phyloP scores from a whole-genome alignment of 2,888 invertebrate genomes.

The Aporophyla nigra region DNA sequence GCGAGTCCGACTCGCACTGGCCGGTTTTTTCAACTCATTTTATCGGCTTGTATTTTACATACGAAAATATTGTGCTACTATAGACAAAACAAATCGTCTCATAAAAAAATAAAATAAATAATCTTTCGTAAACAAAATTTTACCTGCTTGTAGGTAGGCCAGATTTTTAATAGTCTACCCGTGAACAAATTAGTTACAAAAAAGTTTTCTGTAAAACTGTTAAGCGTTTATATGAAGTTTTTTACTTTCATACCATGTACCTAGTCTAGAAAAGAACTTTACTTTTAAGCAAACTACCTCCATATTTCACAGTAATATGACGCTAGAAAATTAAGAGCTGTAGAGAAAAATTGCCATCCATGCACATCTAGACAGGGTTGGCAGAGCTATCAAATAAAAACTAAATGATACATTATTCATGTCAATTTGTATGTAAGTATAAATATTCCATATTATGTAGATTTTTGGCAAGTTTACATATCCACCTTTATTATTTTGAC shows the following conservation, averaged over 20 bases:
- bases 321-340: background rate
- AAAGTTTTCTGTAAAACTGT: background rate
- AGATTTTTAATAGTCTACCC: background rate
- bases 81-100: too few species aligned
- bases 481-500: slow-evolving; percentile 45
- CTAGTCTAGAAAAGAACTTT: slow-evolving; percentile 18
- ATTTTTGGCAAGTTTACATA: slow-evolving; percentile 33
- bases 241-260: background rate
- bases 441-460: slow-evolving; percentile 28
- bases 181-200: background rate
- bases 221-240: slow-evolving; percentile 21
- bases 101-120: too few species aligned
- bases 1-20: too few species aligned
- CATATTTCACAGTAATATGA: slow-evolving; percentile 29
- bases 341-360: background rate
- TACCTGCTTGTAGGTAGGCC: too few species aligned
- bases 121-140: too few species aligned
- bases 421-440: slow-evolving; percentile 13
- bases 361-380: background rate
- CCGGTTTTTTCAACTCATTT: background rate
- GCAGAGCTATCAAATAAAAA: background rate
- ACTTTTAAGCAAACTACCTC: background rate
- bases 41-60: background rate
- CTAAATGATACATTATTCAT: slow-evolving; percentile 24
- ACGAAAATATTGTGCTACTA: background rate